Evolutionary conservation across 2,797 vertebrate genomes (phyloP).

Genomic region (Threskiornis aethiopicus): DNA sequence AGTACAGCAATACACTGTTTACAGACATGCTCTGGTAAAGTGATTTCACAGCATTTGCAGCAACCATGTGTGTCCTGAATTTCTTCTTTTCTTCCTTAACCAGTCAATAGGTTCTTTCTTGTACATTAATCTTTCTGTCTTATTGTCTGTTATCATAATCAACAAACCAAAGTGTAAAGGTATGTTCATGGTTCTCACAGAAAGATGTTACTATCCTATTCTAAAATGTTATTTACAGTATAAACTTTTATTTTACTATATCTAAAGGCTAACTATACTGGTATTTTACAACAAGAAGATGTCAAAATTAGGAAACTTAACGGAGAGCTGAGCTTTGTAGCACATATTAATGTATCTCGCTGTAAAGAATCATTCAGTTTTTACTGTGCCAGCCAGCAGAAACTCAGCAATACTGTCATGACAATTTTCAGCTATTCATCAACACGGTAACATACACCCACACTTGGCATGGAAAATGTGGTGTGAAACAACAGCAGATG

Average conservation of each 20-base stretch:
- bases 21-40: background rate
- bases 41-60: background rate
- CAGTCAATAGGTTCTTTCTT: background rate
- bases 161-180: background rate
- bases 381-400: background rate
- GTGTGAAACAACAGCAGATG: conserved; percentile 48
- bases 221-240: background rate
- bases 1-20: background rate
- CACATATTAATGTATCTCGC: background rate
- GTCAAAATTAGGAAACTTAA: background rate
- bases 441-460: background rate
- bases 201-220: background rate
- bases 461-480: conserved; percentile 35
- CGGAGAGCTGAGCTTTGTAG: background rate
- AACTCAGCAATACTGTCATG: conserved; percentile 3
- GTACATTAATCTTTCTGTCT: background rate
- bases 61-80: background rate
- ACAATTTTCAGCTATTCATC: conserved; percentile 58
- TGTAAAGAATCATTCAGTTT: background rate
- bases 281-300: background rate
- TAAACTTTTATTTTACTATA: background rate
- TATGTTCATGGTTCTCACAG: background rate
- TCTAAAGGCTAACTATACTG: background rate
- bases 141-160: background rate
- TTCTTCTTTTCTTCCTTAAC: background rate